phyloP scores from a whole-genome alignment of 2,888 invertebrate genomes.

The Exephanes ischioxanthus region DNA sequence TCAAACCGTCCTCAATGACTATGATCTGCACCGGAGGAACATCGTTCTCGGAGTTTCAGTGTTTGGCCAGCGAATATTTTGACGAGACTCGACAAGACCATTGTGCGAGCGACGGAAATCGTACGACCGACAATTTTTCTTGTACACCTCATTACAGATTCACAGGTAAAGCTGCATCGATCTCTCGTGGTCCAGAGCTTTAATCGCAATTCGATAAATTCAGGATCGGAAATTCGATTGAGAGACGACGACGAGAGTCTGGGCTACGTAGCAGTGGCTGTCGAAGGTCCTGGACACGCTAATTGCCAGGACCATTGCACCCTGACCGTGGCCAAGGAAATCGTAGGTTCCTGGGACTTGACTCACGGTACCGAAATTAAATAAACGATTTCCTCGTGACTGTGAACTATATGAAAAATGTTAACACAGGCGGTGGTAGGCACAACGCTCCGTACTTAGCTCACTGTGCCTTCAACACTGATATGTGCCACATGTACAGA shows the following conservation, averaged over 20 bases:
- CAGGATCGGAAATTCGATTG: constrained; percentile 80
- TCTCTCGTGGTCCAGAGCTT: background rate
- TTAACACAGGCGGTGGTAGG: constrained; percentile 76
- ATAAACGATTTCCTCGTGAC: background rate
- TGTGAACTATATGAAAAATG: background rate
- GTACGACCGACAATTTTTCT: constrained; percentile 34
- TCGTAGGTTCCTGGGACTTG: constrained; percentile 85
- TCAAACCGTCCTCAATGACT: constrained; percentile 71
- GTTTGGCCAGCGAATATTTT: constrained; percentile 68
- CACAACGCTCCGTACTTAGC: constrained; percentile 81
- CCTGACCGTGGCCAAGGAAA: constrained; percentile 82
- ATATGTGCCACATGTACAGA: constrained; percentile 84
- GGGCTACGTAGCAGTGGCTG: constrained; percentile 85
- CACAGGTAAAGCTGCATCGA: constrained; percentile 53
- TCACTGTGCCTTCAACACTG: constrained; percentile 71
- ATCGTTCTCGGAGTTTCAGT: constrained; percentile 69
- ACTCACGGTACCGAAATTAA: constrained; percentile 73
- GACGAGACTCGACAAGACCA: constrained; percentile 7
- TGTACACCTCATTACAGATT: constrained; percentile 54
- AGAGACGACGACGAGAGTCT: constrained; percentile 85
- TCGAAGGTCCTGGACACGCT: constrained; percentile 85
- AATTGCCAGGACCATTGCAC: constrained; percentile 81
- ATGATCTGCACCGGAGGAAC: constrained; percentile 74
- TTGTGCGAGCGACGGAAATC: constrained; percentile 15
- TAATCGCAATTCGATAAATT: background rate